Base-by-base conservation (phyloP, 92 coral and sea anemone species). In the Phymanthus crucifer region DNA sequence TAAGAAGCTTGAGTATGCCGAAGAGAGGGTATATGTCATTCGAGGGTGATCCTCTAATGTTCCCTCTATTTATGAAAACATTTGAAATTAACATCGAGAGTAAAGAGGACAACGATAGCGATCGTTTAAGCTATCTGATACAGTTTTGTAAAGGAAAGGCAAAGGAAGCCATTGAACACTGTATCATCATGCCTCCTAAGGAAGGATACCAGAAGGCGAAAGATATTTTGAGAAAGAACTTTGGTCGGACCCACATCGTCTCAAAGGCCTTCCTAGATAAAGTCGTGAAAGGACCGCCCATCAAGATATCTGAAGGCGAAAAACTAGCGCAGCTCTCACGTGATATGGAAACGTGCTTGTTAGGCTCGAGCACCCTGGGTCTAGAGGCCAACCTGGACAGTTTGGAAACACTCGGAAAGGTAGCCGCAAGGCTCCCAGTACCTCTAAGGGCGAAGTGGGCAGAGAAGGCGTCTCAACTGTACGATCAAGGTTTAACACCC, bases 141-240 rank as follows among this genome's bases (percentile, higher is more conserved):
- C 92, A 88, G 67, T 84, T 75, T 37, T 89, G 86, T 71, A 45
- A 70, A 45, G 61, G 61, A 52, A 52, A 52, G n/a, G 61, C 61
- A 23, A 52, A 52, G 61, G 61, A 52, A 52, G 61, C 91, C 24
- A 83, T 87, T 40, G 82, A 87, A 79, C 87, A 87, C 66, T 81
- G 90, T 38, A 56, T 82, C 26, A 81, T 87, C 33, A 81, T 87
- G 87, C 71, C 83, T 31, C 91, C 87, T 5, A 74, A 83, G 31
- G 82, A 83, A 50, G 91, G 91, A 72, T 87, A 87, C 82, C 61
- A 58, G 69, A 84, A 82, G 37, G 91, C 91, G 18, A 83, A 83
- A 14, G 87, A 83, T 38, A 78, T 82, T 13, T 66, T 87, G 71
- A 40, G 46, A 24, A 87, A 78, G 71, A 82, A 82, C 91, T 83